Conservation (phyloP, 2,888 invertebrate species). For the Meliscaeva auricollis region DNA sequence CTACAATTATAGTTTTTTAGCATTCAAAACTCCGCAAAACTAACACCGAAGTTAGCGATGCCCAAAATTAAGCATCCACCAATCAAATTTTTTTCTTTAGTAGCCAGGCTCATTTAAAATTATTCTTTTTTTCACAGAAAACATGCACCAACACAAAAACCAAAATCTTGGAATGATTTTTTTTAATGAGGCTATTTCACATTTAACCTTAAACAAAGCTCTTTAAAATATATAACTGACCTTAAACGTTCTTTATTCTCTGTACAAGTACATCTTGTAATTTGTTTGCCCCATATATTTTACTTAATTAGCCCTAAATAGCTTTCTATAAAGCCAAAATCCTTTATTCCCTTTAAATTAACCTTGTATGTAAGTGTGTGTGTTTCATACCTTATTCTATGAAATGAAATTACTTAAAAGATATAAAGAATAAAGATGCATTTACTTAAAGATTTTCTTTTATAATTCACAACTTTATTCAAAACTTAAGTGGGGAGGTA, state of each 20-base stretch:
- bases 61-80: no score
- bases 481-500: not conserved
- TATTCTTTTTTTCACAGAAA: no score
- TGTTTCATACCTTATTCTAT: not conserved
- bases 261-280: not conserved
- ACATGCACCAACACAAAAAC: no score
- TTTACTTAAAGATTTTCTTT: not conserved
- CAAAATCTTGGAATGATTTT: not conserved
- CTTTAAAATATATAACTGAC: not conserved
- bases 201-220: not conserved
- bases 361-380: not conserved
- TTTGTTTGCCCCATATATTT: constrained; percentile 9
- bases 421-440: not conserved
- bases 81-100: no score
- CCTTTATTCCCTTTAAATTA: not conserved
- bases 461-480: not conserved
- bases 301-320: not conserved
- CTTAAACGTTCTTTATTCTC: constrained; percentile 2
- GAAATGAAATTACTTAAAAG: not conserved
- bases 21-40: no score
- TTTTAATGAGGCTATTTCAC: constrained; percentile 2
- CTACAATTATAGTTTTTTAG: no score
- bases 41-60: no score
- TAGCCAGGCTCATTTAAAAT: no score
- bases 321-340: not conserved